Base-by-base conservation (phyloP, 1,140 invertebrate genomes). In the Megathymus violae region DNA sequence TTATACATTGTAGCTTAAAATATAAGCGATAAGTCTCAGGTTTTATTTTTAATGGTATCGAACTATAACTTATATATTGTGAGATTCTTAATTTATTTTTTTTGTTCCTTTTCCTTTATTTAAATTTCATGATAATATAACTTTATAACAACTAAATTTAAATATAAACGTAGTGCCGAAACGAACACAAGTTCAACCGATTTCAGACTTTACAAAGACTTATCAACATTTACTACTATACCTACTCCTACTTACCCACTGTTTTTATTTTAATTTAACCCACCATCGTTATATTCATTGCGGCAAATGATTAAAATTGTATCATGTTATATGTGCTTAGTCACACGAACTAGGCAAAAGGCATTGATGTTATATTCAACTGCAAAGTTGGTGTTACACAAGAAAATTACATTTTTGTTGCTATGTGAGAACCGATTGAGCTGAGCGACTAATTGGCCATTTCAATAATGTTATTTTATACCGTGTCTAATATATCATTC, bases 331-430 rank as follows among this genome's bases (percentile, higher is more conserved):
- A 70, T 72, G 70, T 69, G 46, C 62, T 66, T 74, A 71, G 58
- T 61, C 65, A 70, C 67, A 58, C 69, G 58, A 69, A 58, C 65
- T 51, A 9, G 27, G 52, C 50, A 44, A 67, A 66, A 54, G 60
- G 13, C 51, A 60, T 58, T 72, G 64, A 56, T 70, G 44, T 54
- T 48, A 41, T 11, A 36, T 27, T 56, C 34, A 47, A 64, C 56
- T 62, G 60, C 36, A 52, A 56, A 16, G 48, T 31, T 27, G 17
- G 62, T 22, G 58, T 81, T 74, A 69, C 67, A 64, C 73, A 76
- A 80, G 52, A 63, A 70, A 69, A 63, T 65, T 60, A 70, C 41
- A 40, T 22, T 62, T 72, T 76, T 82, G 74, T 79, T 66, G 61
- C 56, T 61, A 64, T 62, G 62, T 59, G 63, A 38, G 41, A 76